Conservation (phyloP, 2,797 vertebrate genomes). For the Euthynnus affinis region DNA sequence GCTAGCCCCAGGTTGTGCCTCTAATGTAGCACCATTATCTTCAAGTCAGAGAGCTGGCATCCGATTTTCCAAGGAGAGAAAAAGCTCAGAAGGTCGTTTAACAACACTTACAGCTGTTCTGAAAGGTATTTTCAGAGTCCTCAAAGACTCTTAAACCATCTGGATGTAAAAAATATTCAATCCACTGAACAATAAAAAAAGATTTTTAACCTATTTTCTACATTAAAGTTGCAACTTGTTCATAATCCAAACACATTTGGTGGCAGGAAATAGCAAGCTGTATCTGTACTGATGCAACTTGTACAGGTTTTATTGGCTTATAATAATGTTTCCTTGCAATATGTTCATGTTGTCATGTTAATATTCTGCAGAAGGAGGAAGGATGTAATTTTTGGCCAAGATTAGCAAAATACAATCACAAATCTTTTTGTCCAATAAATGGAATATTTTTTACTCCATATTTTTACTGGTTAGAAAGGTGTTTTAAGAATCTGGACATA, state of each 20-base stretch:
- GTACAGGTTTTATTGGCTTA: too few species aligned
- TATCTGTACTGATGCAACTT: too few species aligned
- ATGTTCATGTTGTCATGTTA: too few species aligned
- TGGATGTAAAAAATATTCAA: background rate
- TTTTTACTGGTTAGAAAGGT: background rate
- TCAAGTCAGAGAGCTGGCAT: too few species aligned
- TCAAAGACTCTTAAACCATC: background rate
- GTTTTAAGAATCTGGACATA: background rate
- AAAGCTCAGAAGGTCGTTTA: background rate
- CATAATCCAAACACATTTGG: background rate
- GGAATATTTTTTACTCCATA: background rate
- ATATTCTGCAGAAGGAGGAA: background rate
- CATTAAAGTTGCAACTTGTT: background rate
- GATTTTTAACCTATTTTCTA: too few species aligned
- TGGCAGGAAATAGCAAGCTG: background rate
- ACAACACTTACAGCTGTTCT: background rate
- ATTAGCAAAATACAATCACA: background rate
- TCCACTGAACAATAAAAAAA: too few species aligned
- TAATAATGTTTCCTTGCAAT: too few species aligned
- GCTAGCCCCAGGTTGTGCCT: background rate
- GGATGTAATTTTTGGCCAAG: background rate
- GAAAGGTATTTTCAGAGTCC: background rate
- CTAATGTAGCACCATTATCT: background rate
- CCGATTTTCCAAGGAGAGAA: background rate
- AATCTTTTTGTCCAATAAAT: background rate